These are phyloP conservation scores for Patella vulgata DNA, from an alignment of 1,140 invertebrate genomes.

Conservation along the genomic window DNA sequence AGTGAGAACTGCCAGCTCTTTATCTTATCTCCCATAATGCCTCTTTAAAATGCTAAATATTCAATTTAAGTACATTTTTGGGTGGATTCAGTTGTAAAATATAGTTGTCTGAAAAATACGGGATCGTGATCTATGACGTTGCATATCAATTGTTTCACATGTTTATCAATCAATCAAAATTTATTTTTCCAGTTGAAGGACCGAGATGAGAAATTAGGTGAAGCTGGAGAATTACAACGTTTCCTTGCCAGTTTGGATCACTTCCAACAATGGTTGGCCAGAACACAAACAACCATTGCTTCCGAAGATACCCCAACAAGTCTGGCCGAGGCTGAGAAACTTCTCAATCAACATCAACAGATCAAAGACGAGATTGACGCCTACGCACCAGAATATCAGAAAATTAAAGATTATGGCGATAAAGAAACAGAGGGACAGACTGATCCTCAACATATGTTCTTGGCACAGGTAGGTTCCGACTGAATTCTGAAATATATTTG, in stretches of 20 bases:
- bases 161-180: not conserved
- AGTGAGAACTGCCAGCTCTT: too few species aligned
- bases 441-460: constrained; percentile 99
- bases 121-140: too few species aligned
- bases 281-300: constrained; percentile 94
- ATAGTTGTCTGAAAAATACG: too few species aligned
- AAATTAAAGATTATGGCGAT: constrained; percentile 99
- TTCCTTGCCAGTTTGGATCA: constrained; percentile 99
- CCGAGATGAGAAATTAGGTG: constrained; percentile 96
- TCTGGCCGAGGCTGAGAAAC: constrained; percentile 94
- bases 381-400: constrained; percentile 95
- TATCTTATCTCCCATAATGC: too few species aligned
- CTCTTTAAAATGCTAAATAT: too few species aligned
- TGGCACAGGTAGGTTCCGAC: constrained; percentile 77
- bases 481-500: not conserved
- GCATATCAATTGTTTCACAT: too few species aligned
- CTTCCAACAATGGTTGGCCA: constrained; percentile 99
- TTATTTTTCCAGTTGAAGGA: constrained; percentile 80
- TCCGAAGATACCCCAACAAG: constrained; percentile 98
- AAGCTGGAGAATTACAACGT: constrained; percentile 97
- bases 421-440: constrained; percentile 78
- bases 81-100: not conserved
- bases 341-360: constrained; percentile 94
- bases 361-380: constrained; percentile 99
- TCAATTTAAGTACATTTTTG: not conserved